These are phyloP conservation scores for Heteromyza rotundicornis DNA, from an alignment of 2,888 invertebrate genomes.

Conservation along the genomic window DNA sequence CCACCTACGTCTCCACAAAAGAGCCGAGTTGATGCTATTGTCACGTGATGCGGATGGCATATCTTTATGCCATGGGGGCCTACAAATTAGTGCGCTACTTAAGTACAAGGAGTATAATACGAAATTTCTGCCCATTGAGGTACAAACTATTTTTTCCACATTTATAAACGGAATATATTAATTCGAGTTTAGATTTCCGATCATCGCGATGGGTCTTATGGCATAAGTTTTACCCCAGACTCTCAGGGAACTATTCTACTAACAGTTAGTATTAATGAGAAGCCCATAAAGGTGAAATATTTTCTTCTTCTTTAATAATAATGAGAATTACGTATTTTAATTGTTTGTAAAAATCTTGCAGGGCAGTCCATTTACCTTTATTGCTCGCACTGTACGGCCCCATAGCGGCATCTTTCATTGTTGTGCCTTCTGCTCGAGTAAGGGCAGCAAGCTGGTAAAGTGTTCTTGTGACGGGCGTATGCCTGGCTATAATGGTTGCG, in stretches of 20 bases:
- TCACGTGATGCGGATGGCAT: conserved; percentile 70
- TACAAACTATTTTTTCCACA: conserved; percentile 37
- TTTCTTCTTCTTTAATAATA: neutral
- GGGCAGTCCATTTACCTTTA: conserved; percentile 74
- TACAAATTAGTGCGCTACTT: conserved; percentile 67
- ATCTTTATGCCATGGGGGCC: conserved; percentile 72
- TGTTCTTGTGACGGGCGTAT: conserved; percentile 79
- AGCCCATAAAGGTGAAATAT: conserved; percentile 72
- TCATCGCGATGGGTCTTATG: conserved; percentile 71
- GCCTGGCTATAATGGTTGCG: conserved; percentile 80
- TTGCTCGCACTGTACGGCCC: conserved; percentile 69
- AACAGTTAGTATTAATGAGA: conserved; percentile 69
- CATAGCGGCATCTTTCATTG: conserved; percentile 80
- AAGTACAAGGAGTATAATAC: conserved; percentile 66
- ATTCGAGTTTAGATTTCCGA: conserved; percentile 65
- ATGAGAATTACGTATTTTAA: neutral
- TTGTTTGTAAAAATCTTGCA: conserved; percentile 48
- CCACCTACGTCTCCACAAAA: conserved; percentile 68
- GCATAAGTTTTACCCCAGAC: conserved; percentile 69
- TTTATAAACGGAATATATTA: neutral
- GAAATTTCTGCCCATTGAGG: conserved; percentile 63
- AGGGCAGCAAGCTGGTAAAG: conserved; percentile 71
- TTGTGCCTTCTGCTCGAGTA: conserved; percentile 82
- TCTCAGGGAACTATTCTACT: conserved; percentile 70
- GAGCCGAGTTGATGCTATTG: conserved; percentile 68